A percentile compares a stretch with the other conserved stretches of the same genome.
Evolutionary conservation across 2,888 invertebrate genomes (phyloP).

Genomic region (Tipula confusa): DNA sequence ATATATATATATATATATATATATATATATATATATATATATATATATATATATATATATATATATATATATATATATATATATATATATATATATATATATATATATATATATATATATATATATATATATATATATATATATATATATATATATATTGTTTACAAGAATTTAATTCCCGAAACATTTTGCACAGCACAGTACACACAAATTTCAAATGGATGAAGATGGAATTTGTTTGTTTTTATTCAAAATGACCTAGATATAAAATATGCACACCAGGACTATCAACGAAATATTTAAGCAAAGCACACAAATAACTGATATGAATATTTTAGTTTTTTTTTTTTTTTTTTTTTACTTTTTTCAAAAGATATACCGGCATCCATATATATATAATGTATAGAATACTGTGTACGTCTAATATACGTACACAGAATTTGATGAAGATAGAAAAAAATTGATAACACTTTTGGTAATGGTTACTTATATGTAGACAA

Average conservation of each 20-base stretch:
- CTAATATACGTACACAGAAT: background rate
- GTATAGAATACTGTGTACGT: too few species aligned
- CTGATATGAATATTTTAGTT: constrained; percentile 8
- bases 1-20: too few species aligned
- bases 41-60: too few species aligned
- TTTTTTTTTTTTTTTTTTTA: too few species aligned
- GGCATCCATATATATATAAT: background rate
- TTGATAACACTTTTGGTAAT: background rate
- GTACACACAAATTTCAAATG: background rate
- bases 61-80: too few species aligned
- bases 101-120: too few species aligned
- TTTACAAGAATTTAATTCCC: background rate
- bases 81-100: too few species aligned
- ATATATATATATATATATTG: too few species aligned
- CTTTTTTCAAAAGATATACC: background rate
- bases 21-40: too few species aligned
- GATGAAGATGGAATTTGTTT: background rate
- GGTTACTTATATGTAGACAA: background rate
- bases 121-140: too few species aligned
- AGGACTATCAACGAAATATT: constrained; percentile 25
- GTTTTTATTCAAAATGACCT: background rate
- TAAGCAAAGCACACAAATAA: constrained; percentile 6
- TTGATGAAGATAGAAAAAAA: background rate
- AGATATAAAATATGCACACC: background rate
- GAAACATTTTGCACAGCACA: background rate